Evolutionary conservation across 2,113 vertebrate genomes (phyloP).

Genomic region (Grammomys dolichurus): DNA sequence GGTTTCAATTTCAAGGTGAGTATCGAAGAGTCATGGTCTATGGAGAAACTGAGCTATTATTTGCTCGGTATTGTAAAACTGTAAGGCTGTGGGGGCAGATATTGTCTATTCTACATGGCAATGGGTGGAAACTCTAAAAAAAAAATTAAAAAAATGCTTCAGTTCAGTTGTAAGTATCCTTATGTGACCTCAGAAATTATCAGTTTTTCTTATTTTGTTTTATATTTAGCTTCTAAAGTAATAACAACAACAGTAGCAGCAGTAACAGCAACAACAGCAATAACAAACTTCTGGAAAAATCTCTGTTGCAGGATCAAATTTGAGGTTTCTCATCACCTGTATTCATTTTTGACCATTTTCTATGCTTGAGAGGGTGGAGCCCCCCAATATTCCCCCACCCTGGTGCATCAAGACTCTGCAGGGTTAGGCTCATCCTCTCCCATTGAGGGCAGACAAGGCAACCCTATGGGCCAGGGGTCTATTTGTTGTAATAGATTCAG

Average conservation of each 20-base stretch:
- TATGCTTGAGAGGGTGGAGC: no score
- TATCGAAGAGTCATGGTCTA: constrained; percentile 42
- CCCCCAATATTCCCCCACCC: no score
- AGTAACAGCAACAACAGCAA: no score
- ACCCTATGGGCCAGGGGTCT: no score
- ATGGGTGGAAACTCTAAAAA: constrained; percentile 18
- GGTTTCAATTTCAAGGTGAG: constrained; percentile 72
- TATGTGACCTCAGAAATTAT: neutral
- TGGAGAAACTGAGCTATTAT: constrained; percentile 15
- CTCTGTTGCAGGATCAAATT: neutral
- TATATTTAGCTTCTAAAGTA: neutral
- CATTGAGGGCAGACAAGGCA: no score
- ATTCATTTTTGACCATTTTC: neutral
- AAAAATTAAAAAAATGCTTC: neutral
- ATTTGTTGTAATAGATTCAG: no score
- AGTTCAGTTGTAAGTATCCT: neutral
- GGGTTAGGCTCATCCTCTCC: no score
- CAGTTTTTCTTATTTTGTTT: constrained; percentile 29
- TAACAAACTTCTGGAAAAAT: neutral
- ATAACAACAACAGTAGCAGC: neutral
- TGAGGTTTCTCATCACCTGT: neutral
- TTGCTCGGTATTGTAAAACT: constrained; percentile 45
- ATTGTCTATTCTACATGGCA: neutral
- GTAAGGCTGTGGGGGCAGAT: neutral
- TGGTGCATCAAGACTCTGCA: no score